Percentiles rank a stretch among this genome's conserved stretches.
phyloP scores from a whole-genome alignment of 2,797 vertebrate species.

The Gymnothorax javanicus region DNA sequence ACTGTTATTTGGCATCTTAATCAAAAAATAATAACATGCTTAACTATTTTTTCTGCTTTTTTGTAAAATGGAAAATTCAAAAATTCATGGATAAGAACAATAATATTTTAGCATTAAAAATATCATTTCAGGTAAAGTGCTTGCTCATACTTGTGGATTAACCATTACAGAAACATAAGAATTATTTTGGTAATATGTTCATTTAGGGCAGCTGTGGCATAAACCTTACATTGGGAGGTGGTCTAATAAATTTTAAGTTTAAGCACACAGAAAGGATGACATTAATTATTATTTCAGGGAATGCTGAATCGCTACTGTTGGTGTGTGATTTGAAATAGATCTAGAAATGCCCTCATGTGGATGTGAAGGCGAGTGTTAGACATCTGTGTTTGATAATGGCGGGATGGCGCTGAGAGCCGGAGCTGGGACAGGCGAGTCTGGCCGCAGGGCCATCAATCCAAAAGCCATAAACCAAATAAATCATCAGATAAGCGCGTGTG shows the following conservation, averaged over 20 bases:
- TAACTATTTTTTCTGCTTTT: too few species aligned
- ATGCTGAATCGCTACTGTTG: background rate
- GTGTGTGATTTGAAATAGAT: background rate
- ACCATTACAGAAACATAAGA: too few species aligned
- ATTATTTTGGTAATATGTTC: too few species aligned
- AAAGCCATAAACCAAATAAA: conserved; percentile 13
- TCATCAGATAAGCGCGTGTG: conserved; percentile 25
- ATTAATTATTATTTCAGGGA: background rate
- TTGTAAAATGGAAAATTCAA: too few species aligned
- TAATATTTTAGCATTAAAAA: too few species aligned
- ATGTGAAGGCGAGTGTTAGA: background rate
- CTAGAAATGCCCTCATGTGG: background rate
- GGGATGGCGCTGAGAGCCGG: background rate
- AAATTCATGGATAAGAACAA: too few species aligned
- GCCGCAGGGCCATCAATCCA: conserved; percentile 14
- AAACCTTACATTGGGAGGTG: too few species aligned
- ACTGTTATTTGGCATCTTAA: too few species aligned
- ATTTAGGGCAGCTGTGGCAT: too few species aligned
- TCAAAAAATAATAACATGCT: too few species aligned
- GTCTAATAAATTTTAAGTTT: background rate
- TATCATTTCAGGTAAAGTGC: too few species aligned
- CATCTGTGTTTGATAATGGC: conserved; percentile 1
- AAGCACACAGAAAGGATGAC: background rate
- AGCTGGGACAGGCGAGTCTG: background rate
- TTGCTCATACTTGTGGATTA: too few species aligned